phyloP scores from a whole-genome alignment of 2,113 vertebrate species.

The Passer montanus region DNA sequence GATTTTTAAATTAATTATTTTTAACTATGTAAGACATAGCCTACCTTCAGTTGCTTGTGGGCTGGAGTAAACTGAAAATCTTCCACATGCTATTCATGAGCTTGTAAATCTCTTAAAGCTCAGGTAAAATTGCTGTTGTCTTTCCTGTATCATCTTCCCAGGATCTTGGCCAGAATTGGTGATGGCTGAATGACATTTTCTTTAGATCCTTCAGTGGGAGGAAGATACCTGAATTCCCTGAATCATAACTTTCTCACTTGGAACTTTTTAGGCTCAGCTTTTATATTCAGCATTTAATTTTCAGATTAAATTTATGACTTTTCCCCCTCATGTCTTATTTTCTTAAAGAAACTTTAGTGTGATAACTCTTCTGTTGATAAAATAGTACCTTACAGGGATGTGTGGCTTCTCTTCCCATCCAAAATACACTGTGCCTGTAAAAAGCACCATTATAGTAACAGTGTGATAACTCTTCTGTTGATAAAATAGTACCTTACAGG shows the following conservation, averaged over 20 bases:
- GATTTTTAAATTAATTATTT: not conserved
- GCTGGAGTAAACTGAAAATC: not conserved
- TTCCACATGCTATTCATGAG: accelerated
- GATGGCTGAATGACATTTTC: not conserved
- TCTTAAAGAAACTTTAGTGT: not conserved
- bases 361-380: not conserved
- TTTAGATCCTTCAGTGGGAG: not conserved
- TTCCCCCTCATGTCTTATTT: not conserved
- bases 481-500: not conserved
- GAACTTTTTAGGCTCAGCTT: not conserved
- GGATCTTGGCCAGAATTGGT: not conserved
- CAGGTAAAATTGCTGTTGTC: not conserved
- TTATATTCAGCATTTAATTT: not conserved
- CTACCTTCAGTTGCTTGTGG: not conserved
- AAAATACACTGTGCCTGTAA: not conserved
- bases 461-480: not conserved
- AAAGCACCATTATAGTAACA: not conserved
- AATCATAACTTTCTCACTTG: not conserved
- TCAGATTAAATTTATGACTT: not conserved
- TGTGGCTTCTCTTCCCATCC: not conserved
- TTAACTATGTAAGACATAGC: accelerated
- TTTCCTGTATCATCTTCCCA: not conserved
- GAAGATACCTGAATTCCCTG: not conserved
- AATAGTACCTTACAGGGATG: not conserved
- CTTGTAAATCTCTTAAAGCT: not conserved